A percentile compares a stretch with the other conserved stretches of the same genome.
phyloP scores from a whole-genome alignment of 2,888 invertebrate species.

The Andrena bucephala region DNA sequence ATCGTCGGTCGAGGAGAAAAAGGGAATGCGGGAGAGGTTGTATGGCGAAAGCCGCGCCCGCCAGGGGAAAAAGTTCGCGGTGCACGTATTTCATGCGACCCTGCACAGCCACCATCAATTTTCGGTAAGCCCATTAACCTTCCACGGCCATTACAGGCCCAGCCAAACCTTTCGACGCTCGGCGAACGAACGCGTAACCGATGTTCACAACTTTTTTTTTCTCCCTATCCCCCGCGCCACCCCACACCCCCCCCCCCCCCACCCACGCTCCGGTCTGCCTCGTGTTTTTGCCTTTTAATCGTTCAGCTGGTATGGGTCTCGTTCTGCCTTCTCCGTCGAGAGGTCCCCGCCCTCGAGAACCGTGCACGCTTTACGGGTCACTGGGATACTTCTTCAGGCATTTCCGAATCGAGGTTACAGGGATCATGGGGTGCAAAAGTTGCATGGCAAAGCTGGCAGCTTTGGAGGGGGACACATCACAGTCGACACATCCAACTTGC shows the following conservation, averaged over 20 bases:
- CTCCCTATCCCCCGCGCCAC: background rate
- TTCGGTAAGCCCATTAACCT: slow-evolving; percentile 81
- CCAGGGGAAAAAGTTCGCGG: slow-evolving; percentile 59
- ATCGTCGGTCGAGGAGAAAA: slow-evolving; percentile 49
- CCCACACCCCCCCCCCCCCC: too few species aligned
- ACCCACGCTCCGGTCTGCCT: background rate
- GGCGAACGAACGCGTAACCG: slow-evolving; percentile 66
- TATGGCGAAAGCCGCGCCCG: slow-evolving; percentile 15
- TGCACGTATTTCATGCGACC: slow-evolving; percentile 71
- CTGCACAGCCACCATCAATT: slow-evolving; percentile 78
- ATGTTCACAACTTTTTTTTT: slow-evolving; percentile 57
- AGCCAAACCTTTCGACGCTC: slow-evolving; percentile 62
- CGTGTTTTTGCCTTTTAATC: slow-evolving; percentile 48
- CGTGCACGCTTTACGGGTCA: background rate
- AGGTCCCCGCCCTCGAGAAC: background rate
- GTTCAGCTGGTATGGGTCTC: slow-evolving; percentile 1
- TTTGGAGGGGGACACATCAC: too few species aligned
- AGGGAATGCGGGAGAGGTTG: slow-evolving; percentile 26
- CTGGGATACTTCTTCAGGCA: background rate
- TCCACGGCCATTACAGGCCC: slow-evolving; percentile 65
- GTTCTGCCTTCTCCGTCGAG: background rate
- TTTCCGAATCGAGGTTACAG: background rate
- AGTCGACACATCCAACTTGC: too few species aligned
- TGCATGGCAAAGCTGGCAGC: background rate
- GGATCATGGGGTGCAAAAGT: background rate